A percentile compares a stretch with the other conserved stretches of the same genome.
Evolutionary conservation across 2,888 invertebrate genomes (phyloP).

Genomic region (Pteria penguin): DNA sequence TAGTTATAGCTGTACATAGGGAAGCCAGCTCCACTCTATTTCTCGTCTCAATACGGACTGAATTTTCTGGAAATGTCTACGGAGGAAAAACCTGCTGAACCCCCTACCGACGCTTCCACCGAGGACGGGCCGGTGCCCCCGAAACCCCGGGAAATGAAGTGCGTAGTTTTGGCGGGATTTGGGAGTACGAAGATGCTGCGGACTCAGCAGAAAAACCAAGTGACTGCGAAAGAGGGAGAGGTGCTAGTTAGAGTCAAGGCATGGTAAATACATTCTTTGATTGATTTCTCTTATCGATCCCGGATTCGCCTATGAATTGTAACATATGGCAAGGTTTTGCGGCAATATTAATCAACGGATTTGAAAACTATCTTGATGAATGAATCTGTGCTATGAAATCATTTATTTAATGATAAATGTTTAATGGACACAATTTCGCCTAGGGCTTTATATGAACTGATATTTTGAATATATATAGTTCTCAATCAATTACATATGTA

Average conservation of each 20-base stretch:
- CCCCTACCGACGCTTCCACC: constrained; percentile 30
- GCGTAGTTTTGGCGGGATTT: constrained; percentile 90
- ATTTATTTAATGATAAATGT: no score
- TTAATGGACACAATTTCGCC: no score
- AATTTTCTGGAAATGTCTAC: not conserved
- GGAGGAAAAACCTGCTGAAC: constrained; percentile 2
- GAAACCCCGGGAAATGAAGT: constrained; percentile 88
- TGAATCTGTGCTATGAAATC: no score
- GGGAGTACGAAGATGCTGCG: constrained; percentile 92
- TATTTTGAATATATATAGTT: no score
- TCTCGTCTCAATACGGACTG: not conserved
- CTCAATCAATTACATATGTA: no score
- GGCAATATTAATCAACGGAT: not conserved
- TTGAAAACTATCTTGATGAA: no score
- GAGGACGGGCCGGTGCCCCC: constrained; percentile 80
- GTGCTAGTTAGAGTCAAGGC: constrained; percentile 91
- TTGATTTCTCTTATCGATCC: constrained; percentile 25
- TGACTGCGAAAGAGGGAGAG: constrained; percentile 82
- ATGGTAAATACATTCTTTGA: constrained; percentile 85
- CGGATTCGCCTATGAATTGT: constrained; percentile 6
- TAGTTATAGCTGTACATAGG: not conserved
- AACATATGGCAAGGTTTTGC: constrained; percentile 38
- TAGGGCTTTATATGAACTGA: no score
- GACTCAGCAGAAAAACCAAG: constrained; percentile 89
- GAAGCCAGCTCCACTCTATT: not conserved